Evolutionary conservation across 2,888 invertebrate genomes (phyloP), one percentile per base, ranked within the genome.

Genomic region (Siphonodentalium dalli): DNA sequence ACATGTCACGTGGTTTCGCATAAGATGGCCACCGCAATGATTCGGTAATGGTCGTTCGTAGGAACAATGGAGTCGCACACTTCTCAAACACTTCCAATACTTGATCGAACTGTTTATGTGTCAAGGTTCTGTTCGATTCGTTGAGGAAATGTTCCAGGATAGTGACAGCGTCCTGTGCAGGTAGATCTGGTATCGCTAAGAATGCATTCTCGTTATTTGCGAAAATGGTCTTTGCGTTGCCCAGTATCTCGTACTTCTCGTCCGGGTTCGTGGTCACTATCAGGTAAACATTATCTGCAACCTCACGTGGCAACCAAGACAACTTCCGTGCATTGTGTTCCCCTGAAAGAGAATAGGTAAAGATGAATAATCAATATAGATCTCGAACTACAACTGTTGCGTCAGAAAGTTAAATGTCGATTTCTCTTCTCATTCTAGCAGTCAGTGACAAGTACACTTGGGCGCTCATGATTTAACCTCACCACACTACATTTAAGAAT

Each of bases 281-380:
- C 70, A 93, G 83, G 82, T 90, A 90, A 44, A 90, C 88, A 74
- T 89, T 87, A 48, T 87, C 85, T 4, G 91, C 90, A 61, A 92
- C 83, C 42, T 87, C 85, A 46, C 85, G 84, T 6, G 92, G 91
- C 64, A 93, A 84, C 93, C 93, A 93, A 58, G 87, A 84, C 31
- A 90, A 84, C 57, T 86, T 86, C 18, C 86, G 84, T 55, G 87
- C 84, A 46, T 88, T 87, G 72, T 82, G 65, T 15, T 77, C 73
- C 44, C 71, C 75, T 70, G 66, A 35, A 60, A 63, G n/a, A n/a
- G n/a, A n/a, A n/a, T n/a, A n/a, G n/a, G n/a, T n/a, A 39, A 5
- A 23, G 37, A 15, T 7, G n/a, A 39, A 39, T 39, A 7, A 7
- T 9, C 8, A 20, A 39, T 39, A 39, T 20, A 6, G 9, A 7